These are phyloP conservation scores for Danionella dracula DNA, from an alignment of 2,797 vertebrate species.

Conservation along the genomic window DNA sequence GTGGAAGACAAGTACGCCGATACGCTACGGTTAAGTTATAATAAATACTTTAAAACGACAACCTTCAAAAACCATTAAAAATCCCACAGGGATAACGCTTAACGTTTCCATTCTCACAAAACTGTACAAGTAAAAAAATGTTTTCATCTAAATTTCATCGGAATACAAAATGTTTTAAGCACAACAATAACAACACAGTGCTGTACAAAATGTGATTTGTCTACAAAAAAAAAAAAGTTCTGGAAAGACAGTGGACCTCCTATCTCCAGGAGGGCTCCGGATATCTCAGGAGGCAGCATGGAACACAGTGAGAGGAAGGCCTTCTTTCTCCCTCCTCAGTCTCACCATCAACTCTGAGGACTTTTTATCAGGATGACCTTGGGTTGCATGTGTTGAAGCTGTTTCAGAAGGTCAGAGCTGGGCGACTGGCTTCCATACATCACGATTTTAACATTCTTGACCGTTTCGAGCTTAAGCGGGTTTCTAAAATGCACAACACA, in stretches of 20 bases:
- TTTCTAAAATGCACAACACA: conserved; percentile 85
- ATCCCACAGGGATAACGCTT: conserved; percentile 99
- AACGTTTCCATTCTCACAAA: conserved; percentile 84
- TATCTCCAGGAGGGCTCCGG: conserved; percentile 38
- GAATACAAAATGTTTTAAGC: conserved; percentile 83
- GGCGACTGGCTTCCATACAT: conserved; percentile 87
- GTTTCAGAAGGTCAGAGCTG: conserved; percentile 84
- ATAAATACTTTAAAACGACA: conserved; percentile 75
- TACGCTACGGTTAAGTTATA: conserved; percentile 78
- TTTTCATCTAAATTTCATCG: conserved; percentile 72
- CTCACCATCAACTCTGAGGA: conserved; percentile 64
- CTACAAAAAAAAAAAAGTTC: conserved; percentile 52
- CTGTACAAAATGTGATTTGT: conserved; percentile 29
- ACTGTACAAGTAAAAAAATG: conserved; percentile 79
- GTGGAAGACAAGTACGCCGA: conserved; percentile 84
- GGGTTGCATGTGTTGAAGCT: conserved; percentile 97
- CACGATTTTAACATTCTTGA: conserved; percentile 90
- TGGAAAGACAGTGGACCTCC: conserved; percentile 37
- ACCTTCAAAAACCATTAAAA: conserved; percentile 59
- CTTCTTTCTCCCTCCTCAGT: conserved; percentile 60
- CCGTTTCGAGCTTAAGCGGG: conserved; percentile 81
- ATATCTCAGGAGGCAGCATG: conserved; percentile 77
- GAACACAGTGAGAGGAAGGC: conserved; percentile 70
- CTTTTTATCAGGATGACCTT: conserved; percentile 85
- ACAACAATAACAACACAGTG: conserved; percentile 68